These are phyloP conservation scores for Chitala chitala DNA, from an alignment of 2,113 vertebrate genomes.

Conservation along the genomic window DNA sequence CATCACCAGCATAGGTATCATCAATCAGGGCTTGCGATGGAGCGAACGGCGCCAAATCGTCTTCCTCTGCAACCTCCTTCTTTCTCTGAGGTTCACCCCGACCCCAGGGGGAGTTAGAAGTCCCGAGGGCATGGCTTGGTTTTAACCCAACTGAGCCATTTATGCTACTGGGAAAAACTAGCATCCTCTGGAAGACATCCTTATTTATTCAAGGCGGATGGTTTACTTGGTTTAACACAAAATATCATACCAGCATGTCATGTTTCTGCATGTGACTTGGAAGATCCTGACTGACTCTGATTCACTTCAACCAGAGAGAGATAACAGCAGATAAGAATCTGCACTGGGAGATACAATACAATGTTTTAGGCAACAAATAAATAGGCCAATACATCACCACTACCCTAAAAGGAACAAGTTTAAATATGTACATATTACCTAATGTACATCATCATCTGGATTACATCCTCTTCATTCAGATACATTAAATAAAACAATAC, in stretches of 20 bases:
- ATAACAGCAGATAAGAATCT: too few relatives aligned
- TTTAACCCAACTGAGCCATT: background rate
- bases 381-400: background rate
- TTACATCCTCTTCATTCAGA: background rate
- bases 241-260: too few relatives aligned
- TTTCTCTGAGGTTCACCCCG: background rate
- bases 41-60: slow-evolving; percentile 12
- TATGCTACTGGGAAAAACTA: background rate
- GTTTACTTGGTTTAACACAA: background rate
- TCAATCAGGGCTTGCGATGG: slow-evolving; percentile 35
- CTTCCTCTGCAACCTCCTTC: background rate
- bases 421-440: background rate
- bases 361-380: background rate
- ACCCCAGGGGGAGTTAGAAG: too few relatives aligned
- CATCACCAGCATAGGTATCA: slow-evolving; percentile 63
- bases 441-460: background rate
- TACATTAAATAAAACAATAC: background rate
- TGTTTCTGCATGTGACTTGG: too few relatives aligned
- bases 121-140: too few relatives aligned
- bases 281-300: too few relatives aligned
- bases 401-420: background rate
- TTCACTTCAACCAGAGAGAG: too few relatives aligned
- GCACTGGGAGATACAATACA: background rate
- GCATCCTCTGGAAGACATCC: background rate
- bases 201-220: background rate